Base-by-base conservation (phyloP, 2,113 vertebrate species). In the Tragulus kanchil region DNA sequence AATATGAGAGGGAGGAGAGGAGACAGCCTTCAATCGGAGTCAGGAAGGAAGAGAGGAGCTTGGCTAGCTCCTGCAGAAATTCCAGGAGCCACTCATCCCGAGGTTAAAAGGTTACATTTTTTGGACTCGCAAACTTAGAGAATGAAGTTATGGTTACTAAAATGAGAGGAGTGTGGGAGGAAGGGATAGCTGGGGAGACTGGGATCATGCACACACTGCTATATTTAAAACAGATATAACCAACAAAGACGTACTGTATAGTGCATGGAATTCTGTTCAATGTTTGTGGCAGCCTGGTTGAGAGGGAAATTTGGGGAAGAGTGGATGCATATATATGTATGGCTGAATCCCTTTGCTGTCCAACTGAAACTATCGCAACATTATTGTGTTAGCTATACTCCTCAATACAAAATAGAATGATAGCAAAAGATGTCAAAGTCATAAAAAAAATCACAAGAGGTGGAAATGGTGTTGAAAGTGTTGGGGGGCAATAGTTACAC, bases 331-430 rank as follows among this genome's bases (percentile, higher is more conserved):
- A 6, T 73, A 73, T 73, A 73, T 23, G 21, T 5, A 23, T 25
- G 11, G 36, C 36, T 73, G 10, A 73, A 73, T 45, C 69, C 36
- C 69, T 73, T 73, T 73, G 36, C 69, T 45, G 21, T 45, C 21
- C 36, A 45, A 19, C 36, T 0, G 3, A 73, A 73, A 25, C 0
- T 1, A 73, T 73, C 11, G 12, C 36, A 73, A 45, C 69, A 25
- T 45, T 73, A 21, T 73, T 73, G 45, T 36, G 13, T 45, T 73
- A 73, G 19, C 36, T 73, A 6, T 73, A 25, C 69, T 73, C 21
- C 36, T 36, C 5, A 7, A 25, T 73, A 45, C 3, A 45, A 42
- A 54, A 54, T 54, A 54, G 14, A 54, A 73, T 45, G 36, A 45
- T 73, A 73, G 23, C 19, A 71, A 73, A 73, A 73, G 69, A 73